Conservation (phyloP, 2,113 vertebrate species). For the Pithys albifrons region DNA sequence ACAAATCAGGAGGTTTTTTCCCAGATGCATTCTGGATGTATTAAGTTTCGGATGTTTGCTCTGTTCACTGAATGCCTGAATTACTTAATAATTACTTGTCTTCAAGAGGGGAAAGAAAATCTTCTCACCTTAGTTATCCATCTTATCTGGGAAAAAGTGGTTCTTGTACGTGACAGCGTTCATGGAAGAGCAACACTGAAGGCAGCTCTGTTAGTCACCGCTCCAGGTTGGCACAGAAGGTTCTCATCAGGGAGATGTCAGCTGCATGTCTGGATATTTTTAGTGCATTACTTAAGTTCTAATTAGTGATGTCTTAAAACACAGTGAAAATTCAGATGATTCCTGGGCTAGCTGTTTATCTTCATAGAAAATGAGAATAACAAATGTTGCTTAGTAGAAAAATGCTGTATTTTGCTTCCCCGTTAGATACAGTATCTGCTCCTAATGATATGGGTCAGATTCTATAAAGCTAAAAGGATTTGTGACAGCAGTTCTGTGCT, state of each 20-base stretch:
- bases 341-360: not conserved
- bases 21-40: not conserved
- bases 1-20: not conserved
- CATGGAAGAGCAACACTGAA: not conserved
- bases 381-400: not conserved
- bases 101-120: not conserved
- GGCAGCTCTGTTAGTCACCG: constrained; percentile 28
- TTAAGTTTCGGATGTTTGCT: not conserved
- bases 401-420: not conserved
- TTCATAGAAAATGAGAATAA: not conserved
- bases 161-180: not conserved
- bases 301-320: not conserved
- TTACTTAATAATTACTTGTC: not conserved
- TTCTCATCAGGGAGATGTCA: constrained; percentile 38
- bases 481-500: not conserved
- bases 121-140: not conserved
- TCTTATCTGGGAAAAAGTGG: not conserved
- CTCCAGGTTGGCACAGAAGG: constrained; percentile 28
- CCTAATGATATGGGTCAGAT: not conserved
- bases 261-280: constrained; percentile 20
- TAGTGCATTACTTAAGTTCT: constrained; percentile 9
- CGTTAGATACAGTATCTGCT: not conserved
- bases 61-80: not conserved
- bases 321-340: not conserved
- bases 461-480: not conserved